phyloP scores from a whole-genome alignment of 2,888 invertebrate genomes.

The Andrena haemorrhoa region DNA sequence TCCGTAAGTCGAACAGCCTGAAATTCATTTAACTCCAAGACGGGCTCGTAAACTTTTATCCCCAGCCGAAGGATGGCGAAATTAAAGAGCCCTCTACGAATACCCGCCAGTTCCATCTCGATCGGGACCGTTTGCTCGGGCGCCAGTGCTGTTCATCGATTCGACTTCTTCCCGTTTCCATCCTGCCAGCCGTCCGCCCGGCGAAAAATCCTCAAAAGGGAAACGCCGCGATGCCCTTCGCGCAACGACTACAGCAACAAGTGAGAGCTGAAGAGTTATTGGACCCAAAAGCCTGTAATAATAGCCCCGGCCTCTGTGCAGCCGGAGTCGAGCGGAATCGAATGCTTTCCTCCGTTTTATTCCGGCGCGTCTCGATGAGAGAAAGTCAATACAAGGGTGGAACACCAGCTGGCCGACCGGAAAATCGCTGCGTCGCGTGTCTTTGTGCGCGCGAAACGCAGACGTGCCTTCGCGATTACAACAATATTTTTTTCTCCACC shows the following conservation, averaged over 20 bases:
- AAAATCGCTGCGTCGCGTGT: constrained; percentile 53
- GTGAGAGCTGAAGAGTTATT: constrained; percentile 67
- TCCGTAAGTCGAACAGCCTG: neutral
- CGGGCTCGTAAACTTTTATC: constrained; percentile 43
- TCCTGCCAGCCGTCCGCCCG: neutral
- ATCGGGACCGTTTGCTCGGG: constrained; percentile 4
- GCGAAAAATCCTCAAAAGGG: constrained; percentile 32
- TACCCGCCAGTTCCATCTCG: constrained; percentile 6
- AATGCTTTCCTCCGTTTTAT: constrained; percentile 56
- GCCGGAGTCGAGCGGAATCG: constrained; percentile 56
- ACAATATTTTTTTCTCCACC: constrained; percentile 10
- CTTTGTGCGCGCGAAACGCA: constrained; percentile 23
- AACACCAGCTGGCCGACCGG: constrained; percentile 34
- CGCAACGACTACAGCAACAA: constrained; percentile 61
- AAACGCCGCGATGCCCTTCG: constrained; percentile 39
- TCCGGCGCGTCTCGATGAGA: constrained; percentile 50
- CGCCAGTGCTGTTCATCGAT: constrained; percentile 1
- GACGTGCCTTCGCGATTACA: constrained; percentile 42
- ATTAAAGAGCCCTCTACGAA: constrained; percentile 31
- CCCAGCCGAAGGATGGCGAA: constrained; percentile 14
- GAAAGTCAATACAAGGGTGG: constrained; percentile 62
- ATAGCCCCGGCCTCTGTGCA: constrained; percentile 47
- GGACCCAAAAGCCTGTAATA: constrained; percentile 68
- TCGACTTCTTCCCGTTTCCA: neutral
- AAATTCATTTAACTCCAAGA: constrained; percentile 34